A percentile compares a stretch with the other conserved stretches of the same genome.
Evolutionary conservation across 2,797 vertebrate species (phyloP).

Genomic region (Synanceia verrucosa): DNA sequence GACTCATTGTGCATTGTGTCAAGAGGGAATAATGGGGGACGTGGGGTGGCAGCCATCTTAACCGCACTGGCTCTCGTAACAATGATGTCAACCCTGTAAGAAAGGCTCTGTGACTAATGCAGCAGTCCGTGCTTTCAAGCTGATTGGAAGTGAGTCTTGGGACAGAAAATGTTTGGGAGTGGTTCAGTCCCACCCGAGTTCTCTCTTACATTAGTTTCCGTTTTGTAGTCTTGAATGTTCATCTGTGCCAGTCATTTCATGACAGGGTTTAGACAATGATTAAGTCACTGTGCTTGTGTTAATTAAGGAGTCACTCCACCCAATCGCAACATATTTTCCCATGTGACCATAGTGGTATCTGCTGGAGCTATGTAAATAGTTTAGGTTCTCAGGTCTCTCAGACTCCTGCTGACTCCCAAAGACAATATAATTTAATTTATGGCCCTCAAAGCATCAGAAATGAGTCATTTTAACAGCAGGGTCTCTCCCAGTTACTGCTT

Average conservation of each 20-base stretch:
- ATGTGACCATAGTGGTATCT: background rate
- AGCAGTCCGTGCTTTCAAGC: conserved; percentile 24
- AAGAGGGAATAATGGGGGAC: conserved; percentile 13
- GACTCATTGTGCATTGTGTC: conserved; percentile 17
- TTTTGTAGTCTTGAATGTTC: conserved; percentile 14
- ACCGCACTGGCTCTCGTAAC: conserved; percentile 24
- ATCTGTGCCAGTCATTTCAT: conserved; percentile 5
- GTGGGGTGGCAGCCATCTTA: conserved; percentile 34
- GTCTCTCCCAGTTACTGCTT: background rate
- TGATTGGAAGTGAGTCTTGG: conserved; percentile 34
- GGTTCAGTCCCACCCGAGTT: conserved; percentile 8
- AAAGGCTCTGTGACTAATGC: conserved; percentile 35
- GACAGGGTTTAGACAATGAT: conserved; percentile 17
- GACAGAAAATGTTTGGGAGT: conserved; percentile 27
- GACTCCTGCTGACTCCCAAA: background rate
- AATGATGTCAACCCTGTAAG: conserved; percentile 52
- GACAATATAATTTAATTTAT: background rate
- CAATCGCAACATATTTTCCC: conserved; percentile 1
- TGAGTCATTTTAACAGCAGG: background rate
- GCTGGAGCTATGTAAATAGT: background rate
- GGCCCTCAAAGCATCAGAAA: background rate
- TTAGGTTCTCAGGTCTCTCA: background rate
- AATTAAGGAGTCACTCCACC: background rate
- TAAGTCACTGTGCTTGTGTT: conserved; percentile 1
- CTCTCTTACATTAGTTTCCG: conserved; percentile 37